Percentiles rank a stretch among this genome's conserved stretches.
These are phyloP conservation scores for Melanerpes formicivorus DNA, from an alignment of 2,113 vertebrate species.

Conservation along the genomic window DNA sequence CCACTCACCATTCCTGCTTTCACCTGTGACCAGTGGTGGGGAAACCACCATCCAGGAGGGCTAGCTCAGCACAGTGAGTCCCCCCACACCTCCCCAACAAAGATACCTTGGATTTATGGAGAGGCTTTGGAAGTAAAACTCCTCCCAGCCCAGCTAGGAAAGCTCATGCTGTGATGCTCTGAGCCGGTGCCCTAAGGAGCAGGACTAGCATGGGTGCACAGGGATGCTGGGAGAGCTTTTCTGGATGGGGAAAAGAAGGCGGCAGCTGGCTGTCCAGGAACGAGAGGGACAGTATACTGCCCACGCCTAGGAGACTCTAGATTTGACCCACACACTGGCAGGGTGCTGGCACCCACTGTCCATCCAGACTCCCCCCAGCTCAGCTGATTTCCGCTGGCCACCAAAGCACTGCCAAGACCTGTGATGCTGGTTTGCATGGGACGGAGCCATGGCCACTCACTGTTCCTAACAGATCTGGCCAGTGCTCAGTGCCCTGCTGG, in stretches of 20 bases:
- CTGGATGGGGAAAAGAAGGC: neutral
- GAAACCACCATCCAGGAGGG: neutral
- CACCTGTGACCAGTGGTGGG: accelerated
- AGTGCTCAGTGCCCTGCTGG: neutral
- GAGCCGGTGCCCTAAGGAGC: neutral
- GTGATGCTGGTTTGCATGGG: accelerated
- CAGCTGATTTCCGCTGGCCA: neutral
- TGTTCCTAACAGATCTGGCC: neutral
- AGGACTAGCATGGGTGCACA: accelerated
- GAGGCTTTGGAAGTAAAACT: neutral
- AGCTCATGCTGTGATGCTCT: accelerated
- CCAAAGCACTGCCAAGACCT: neutral
- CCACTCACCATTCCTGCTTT: neutral
- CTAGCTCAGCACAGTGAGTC: accelerated
- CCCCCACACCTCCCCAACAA: accelerated
- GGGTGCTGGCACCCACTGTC: neutral
- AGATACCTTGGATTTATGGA: neutral
- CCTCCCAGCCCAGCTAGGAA: neutral
- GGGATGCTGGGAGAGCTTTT: neutral
- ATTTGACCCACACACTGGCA: neutral
- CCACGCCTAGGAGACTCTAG: neutral
- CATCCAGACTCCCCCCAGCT: neutral
- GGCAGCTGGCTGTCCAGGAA: neutral
- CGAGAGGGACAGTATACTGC: accelerated
- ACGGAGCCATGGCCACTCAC: neutral